Conservation (phyloP, 64 coral and sea anemone species). For the Anthopleura sola region DNA sequence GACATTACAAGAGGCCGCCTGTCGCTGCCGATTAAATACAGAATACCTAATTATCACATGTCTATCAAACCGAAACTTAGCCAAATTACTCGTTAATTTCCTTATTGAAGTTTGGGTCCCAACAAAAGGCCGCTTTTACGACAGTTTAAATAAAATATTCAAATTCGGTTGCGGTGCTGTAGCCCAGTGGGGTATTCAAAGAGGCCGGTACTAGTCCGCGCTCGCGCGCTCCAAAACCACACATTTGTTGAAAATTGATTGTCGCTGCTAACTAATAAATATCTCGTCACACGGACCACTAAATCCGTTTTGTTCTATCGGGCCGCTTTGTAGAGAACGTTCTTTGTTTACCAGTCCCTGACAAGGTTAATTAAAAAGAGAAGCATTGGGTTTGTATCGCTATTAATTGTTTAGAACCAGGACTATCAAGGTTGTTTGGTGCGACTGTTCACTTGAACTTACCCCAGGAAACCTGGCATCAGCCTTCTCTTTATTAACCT, state of each 20-base stretch:
- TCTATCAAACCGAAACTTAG: slow-evolving; percentile 99
- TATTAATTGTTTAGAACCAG: neutral
- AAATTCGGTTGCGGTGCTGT: slow-evolving; percentile 62
- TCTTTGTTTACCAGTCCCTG: slow-evolving; percentile 42
- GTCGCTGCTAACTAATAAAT: slow-evolving; percentile 45
- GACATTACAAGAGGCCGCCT: slow-evolving; percentile 87
- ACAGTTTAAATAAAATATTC: slow-evolving; percentile 99
- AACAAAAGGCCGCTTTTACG: slow-evolving; percentile 95
- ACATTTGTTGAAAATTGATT: slow-evolving; percentile 25
- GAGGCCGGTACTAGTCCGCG: slow-evolving; percentile 23
- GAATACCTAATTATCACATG: slow-evolving; percentile 99
- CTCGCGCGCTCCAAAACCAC: slow-evolving; percentile 37
- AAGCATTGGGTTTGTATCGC: slow-evolving; percentile 21
- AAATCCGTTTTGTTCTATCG: slow-evolving; percentile 33
- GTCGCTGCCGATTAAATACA: slow-evolving; percentile 96
- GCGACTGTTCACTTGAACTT: neutral
- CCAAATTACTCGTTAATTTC: slow-evolving; percentile 99
- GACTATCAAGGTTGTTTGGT: neutral
- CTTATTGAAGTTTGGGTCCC: slow-evolving; percentile 98
- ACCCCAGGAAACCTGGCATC: neutral
- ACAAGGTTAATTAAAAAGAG: slow-evolving; percentile 63
- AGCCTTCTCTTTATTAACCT: neutral
- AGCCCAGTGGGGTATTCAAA: slow-evolving; percentile 24
- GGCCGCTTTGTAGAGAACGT: slow-evolving; percentile 33
- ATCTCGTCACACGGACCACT: slow-evolving; percentile 36